Base-by-base conservation (phyloP, 2,888 invertebrate species). In the Chaetoderma sp. region DNA sequence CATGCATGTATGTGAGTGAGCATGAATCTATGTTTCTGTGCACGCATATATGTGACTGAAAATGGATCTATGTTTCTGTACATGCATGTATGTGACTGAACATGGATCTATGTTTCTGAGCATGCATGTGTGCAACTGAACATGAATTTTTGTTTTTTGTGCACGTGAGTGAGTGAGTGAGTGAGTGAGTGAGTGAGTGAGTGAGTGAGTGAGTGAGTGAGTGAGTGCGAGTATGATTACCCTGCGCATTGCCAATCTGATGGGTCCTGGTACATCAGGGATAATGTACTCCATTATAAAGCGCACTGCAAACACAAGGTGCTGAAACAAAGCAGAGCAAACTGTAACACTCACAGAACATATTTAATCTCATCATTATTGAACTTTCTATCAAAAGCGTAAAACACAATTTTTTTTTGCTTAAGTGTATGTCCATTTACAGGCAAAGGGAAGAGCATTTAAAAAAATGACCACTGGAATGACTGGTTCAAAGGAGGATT, bases 211-310 rank as follows among this genome's bases (percentile, higher is more conserved):
- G 25, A 21, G 25, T 49, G 49, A n/a, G n/a, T n/a, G n/a, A n/a
- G n/a, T n/a, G n/a, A n/a, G n/a, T n/a, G n/a, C n/a, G n/a, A n/a
- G n/a, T 49, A 23, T 4, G 28, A 49, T 62, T 68, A 83, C 83
- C 78, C 80, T 77, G 65, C 82, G 71, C 21, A 76, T 77, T 8
- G 80, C 79, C 25, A 83, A 66, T 42, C 63, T 68, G 2, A 85
- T 77, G 39, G 76, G 71, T 10, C 67, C 60, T 23, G 86, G 84
- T 0, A 78, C 76, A 67, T 86, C 86, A 33, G 86, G 86, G 57
- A 86, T 84, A 23, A 82, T 33, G 45, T 80, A 77, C 1, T 78
- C 79, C 60, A 86, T 60, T 4, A 83, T 47, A 56, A 80, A 82
- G 74, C 83, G 85, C 63, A 83, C 27, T 1, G 65, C 58, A 52